Conservation (phyloP, 2,797 vertebrate species). For the Pteronotus mesoamericanus region DNA sequence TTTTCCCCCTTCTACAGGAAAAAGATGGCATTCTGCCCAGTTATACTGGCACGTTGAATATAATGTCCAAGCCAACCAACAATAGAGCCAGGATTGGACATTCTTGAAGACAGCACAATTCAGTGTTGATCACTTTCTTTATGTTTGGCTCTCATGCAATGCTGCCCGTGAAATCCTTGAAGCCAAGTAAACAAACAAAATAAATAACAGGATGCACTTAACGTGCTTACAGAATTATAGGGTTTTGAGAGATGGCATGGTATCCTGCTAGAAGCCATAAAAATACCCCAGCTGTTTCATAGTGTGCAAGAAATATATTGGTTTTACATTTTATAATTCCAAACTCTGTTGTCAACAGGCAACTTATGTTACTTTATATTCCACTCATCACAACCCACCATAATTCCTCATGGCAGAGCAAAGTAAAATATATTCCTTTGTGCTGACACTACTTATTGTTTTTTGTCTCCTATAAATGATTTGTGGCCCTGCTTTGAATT, state of each 20-base stretch:
- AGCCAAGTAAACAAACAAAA: slow-evolving; percentile 66
- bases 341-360: slow-evolving; percentile 79
- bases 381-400: slow-evolving; percentile 74
- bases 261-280: slow-evolving; percentile 74
- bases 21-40: background rate
- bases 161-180: slow-evolving; percentile 50
- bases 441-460: slow-evolving; percentile 81
- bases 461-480: slow-evolving; percentile 83
- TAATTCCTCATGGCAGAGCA: slow-evolving; percentile 80
- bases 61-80: background rate
- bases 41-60: background rate
- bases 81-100: background rate
- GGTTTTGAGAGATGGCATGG: slow-evolving; percentile 69
- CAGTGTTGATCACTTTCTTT: background rate
- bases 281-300: slow-evolving; percentile 77
- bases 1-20: background rate
- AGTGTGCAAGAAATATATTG: slow-evolving; percentile 77
- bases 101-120: background rate
- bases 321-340: slow-evolving; percentile 83
- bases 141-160: background rate
- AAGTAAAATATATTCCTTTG: slow-evolving; percentile 79
- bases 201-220: slow-evolving; percentile 75
- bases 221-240: slow-evolving; percentile 70
- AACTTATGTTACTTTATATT: slow-evolving; percentile 82
- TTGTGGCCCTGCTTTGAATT: slow-evolving; percentile 81